These are phyloP conservation scores for Bolinopsis microptera DNA, from an alignment of 37 sponge, comb jelly and placozoan species.

Conservation along the genomic window DNA sequence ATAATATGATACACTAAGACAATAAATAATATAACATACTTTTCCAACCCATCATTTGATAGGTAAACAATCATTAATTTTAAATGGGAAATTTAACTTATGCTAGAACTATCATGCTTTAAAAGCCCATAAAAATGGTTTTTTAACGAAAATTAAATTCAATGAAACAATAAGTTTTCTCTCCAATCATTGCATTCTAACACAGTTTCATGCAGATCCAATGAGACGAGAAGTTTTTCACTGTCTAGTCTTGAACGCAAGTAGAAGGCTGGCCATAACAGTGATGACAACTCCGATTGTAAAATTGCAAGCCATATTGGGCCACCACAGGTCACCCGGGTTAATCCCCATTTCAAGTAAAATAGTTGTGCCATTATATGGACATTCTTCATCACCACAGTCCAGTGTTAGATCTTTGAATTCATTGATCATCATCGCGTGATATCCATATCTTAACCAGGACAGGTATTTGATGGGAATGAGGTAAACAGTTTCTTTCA, in stretches of 20 bases:
- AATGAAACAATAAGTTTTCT: too few species aligned
- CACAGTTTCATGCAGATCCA: too few species aligned
- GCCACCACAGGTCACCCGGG: not conserved
- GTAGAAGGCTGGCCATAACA: not conserved
- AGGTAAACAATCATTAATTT: too few species aligned
- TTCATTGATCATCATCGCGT: not conserved
- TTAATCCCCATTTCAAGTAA: not conserved
- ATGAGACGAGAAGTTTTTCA: too few species aligned
- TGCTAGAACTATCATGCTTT: too few species aligned
- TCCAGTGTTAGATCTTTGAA: constrained; percentile 5
- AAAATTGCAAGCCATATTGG: not conserved
- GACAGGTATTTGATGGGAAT: not conserved
- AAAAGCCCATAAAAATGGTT: too few species aligned
- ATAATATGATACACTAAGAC: too few species aligned
- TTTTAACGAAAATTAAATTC: too few species aligned
- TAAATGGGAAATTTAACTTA: too few species aligned
- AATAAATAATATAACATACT: too few species aligned
- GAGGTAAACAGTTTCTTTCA: not conserved
- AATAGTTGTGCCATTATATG: not conserved
- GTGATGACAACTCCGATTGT: not conserved
- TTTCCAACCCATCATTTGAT: too few species aligned
- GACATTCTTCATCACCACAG: not conserved
- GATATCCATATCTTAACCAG: not conserved
- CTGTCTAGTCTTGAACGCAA: not conserved
- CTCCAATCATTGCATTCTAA: too few species aligned